These are phyloP conservation scores for Cyanoramphus novaezelandiae DNA, from an alignment of 2,113 vertebrate genomes.

Conservation along the genomic window DNA sequence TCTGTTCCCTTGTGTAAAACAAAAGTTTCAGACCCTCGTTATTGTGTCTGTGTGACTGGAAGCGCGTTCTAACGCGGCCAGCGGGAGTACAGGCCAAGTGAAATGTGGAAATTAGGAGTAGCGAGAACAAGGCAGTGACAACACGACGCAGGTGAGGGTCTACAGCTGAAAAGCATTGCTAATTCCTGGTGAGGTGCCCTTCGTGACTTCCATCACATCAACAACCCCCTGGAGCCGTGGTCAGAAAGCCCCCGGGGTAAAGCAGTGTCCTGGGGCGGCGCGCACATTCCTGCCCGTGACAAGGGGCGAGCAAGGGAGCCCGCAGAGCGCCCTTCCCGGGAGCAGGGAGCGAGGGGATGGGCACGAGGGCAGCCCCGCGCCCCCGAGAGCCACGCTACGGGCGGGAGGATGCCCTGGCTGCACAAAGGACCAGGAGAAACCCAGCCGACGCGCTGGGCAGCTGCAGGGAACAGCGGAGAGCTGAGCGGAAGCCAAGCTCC, in stretches of 20 bases:
- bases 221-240: not conserved
- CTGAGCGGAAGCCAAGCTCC: not conserved
- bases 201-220: slow-evolving; percentile 1
- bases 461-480: not conserved
- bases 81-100: not conserved
- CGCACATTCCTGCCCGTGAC: not conserved
- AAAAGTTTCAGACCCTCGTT: not conserved
- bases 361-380: not conserved
- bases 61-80: not conserved
- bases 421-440: not conserved
- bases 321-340: no score
- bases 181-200: slow-evolving; percentile 8
- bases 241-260: not conserved
- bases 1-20: not conserved
- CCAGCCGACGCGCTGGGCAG: not conserved
- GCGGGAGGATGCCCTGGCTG: not conserved
- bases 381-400: not conserved
- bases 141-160: slow-evolving; percentile 11
- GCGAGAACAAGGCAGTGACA: not conserved
- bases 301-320: not conserved
- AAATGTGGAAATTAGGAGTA: not conserved
- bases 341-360: not conserved
- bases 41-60: not conserved
- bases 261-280: not conserved
- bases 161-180: slow-evolving; percentile 24